Evolutionary conservation across 1,140 invertebrate species (phyloP).

Genomic region (Procambarus clarkii): DNA sequence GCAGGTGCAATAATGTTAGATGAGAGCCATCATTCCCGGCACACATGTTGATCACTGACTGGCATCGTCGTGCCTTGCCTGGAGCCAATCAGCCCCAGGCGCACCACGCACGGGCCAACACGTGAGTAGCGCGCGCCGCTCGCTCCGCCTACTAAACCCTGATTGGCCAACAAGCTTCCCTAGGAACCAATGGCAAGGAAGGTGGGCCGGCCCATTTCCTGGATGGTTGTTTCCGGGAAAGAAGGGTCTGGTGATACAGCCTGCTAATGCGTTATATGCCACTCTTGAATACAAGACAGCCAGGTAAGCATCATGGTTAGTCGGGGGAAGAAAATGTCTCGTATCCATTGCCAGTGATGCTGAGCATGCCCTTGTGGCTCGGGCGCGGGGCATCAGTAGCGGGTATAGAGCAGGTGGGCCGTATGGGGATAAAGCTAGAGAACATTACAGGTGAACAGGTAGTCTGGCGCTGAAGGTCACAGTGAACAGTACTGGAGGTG

Average conservation of each 20-base stretch:
- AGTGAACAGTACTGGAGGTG: constrained; percentile 65
- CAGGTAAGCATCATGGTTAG: constrained; percentile 37
- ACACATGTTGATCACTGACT: constrained; percentile 63
- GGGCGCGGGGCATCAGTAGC: constrained; percentile 59
- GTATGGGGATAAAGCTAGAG: constrained; percentile 70
- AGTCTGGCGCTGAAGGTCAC: constrained; percentile 67
- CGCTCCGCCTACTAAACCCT: constrained; percentile 17
- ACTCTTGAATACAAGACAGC: neutral
- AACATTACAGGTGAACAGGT: constrained; percentile 71
- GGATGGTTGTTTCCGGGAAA: neutral
- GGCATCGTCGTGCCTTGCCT: constrained; percentile 54
- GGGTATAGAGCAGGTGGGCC: constrained; percentile 69
- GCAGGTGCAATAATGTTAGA: constrained; percentile 67
- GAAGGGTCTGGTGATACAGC: neutral
- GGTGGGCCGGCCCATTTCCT: constrained; percentile 35
- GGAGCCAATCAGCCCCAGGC: constrained; percentile 67
- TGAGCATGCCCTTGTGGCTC: constrained; percentile 47
- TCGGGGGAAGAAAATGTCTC: constrained; percentile 58
- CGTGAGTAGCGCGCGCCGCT: constrained; percentile 58
- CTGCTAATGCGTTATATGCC: neutral
- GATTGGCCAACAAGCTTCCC: constrained; percentile 24
- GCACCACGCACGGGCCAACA: constrained; percentile 68
- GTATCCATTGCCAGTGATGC: neutral
- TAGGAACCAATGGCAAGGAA: neutral
- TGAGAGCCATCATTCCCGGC: constrained; percentile 56